A percentile compares a stretch with the other conserved stretches of the same genome.
Conservation (phyloP, 64 coral and sea anemone species). For the Porites lutea region DNA sequence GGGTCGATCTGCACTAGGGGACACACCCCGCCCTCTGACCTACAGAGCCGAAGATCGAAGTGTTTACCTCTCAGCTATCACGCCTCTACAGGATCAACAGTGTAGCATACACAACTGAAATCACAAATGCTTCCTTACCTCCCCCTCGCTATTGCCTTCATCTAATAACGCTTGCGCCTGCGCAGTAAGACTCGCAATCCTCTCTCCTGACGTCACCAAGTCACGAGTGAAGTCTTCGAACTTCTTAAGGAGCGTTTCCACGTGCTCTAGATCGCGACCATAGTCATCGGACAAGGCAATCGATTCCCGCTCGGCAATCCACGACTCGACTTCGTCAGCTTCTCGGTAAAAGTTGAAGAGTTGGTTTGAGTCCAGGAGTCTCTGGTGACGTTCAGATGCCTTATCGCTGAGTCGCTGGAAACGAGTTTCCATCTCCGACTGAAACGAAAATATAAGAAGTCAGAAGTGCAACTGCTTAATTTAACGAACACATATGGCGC, state of each 20-base stretch:
- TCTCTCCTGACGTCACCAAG: conserved; percentile 85
- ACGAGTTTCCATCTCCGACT: conserved; percentile 76
- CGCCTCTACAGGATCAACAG: background rate
- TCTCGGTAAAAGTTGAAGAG: conserved; percentile 85
- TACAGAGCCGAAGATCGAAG: too few species aligned
- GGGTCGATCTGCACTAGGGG: too few species aligned
- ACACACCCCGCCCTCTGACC: too few species aligned
- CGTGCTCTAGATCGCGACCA: conserved; percentile 95
- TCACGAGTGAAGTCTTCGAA: conserved; percentile 98
- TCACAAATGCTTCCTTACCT: conserved; percentile 39
- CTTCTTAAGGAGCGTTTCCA: conserved; percentile 90
- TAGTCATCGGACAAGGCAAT: conserved; percentile 89
- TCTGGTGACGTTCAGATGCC: conserved; percentile 55
- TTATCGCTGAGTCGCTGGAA: conserved; percentile 71
- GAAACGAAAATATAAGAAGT: background rate
- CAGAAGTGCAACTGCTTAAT: background rate
- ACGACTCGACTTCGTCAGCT: conserved; percentile 89
- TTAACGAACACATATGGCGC: too few species aligned
- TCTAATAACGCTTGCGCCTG: conserved; percentile 81
- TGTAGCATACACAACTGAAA: background rate
- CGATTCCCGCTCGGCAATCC: conserved; percentile 86
- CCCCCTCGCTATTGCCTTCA: conserved; percentile 74
- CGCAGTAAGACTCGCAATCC: conserved; percentile 77
- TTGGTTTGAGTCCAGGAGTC: conserved; percentile 74
- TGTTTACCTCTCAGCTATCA: too few species aligned